These are phyloP conservation scores for Atethmia centrago DNA, from an alignment of 2,888 invertebrate species.

Conservation along the genomic window DNA sequence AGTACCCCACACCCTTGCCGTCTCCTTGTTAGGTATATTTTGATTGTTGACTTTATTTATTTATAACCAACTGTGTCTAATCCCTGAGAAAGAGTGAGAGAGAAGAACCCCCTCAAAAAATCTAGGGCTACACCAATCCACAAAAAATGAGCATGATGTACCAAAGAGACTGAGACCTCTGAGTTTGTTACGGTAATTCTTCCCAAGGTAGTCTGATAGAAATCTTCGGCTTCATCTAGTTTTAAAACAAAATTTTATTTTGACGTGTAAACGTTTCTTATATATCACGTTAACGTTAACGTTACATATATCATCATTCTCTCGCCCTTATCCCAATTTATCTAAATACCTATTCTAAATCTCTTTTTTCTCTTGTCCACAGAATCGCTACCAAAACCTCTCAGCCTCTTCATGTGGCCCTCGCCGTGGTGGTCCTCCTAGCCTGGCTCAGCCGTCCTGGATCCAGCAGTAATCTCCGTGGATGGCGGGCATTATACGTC, in stretches of 20 bases:
- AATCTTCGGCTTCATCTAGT: neutral
- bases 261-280: neutral
- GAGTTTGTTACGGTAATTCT: neutral
- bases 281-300: no score
- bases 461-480: constrained; percentile 75
- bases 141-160: neutral
- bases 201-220: no score
- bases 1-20: no score
- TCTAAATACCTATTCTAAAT: constrained; percentile 22
- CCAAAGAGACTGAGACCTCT: neutral
- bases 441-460: constrained; percentile 82
- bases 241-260: neutral
- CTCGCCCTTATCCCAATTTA: neutral
- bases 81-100: no score
- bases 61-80: neutral
- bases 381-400: constrained; percentile 94
- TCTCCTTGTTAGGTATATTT: no score
- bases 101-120: neutral
- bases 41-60: neutral
- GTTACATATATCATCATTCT: no score
- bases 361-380: constrained; percentile 73
- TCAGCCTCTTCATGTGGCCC: constrained; percentile 94
- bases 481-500: constrained; percentile 93
- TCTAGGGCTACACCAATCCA: neutral
- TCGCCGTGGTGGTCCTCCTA: constrained; percentile 90